Evolutionary conservation across 1,140 invertebrate genomes (phyloP), one percentile per base, ranked within the genome.

Genomic region (Temnothorax curvispinosus): DNA sequence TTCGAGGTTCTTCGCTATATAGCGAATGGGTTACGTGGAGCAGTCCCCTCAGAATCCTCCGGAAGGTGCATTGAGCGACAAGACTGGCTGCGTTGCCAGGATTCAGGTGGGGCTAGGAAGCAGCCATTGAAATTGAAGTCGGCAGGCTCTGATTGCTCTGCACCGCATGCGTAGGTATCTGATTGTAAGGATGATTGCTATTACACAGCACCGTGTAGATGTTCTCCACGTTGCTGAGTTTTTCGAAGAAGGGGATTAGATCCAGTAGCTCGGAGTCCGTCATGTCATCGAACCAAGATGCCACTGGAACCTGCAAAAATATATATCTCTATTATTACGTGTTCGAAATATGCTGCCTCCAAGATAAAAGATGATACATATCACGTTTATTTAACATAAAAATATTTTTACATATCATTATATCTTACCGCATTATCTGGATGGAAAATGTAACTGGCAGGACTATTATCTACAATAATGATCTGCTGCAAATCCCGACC

Each of bases 401-500:
- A 67, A 52, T 60, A 60, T 64, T 65, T 76, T 52, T 54, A 38
- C 9, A 8, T 50, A 64, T 74, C 35, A 60, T 75, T 50, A n/a
- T 64, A 90, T 97, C 98, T 98, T 96, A 99, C 99, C 95, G 99
- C 99, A 97, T 99, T 99, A 95, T 99, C 98, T 94, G 99, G 99
- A 97, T 99, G 99, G 97, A 99, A 99, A 96, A 99, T 99, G 96
- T 99, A 99, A 86, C 99, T 99, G 92, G 99, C 99, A 92, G 99
- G 99, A 92, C 99, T 99, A 96, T 99, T 99, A 96, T 99, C 99
- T 88, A 99, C 98, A 94, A 99, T 99, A 93, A 99, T 97, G 93
- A 99, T 99, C 96, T 99, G 98, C 92, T 98, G 97, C 93, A 99
- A 96, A 96, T 99, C 99, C 89, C 99, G 96, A 62, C 99, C 99